phyloP scores from a whole-genome alignment of 2,888 invertebrate species.

The Ferrisia virgata region DNA sequence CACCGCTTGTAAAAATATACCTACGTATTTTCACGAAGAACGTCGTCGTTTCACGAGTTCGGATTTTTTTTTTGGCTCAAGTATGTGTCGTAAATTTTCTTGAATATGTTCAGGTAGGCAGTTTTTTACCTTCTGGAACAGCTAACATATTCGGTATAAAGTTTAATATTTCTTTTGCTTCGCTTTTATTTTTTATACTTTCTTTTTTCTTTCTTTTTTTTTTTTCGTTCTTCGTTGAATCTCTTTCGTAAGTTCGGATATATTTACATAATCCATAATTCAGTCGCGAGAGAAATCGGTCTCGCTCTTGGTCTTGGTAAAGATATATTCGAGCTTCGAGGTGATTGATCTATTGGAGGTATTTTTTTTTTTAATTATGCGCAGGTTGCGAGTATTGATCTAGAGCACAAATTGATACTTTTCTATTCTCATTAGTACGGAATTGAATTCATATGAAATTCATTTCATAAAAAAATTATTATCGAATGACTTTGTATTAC shows the following conservation, averaged over 20 bases:
- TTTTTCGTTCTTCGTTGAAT: not conserved
- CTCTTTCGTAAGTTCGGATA: not conserved
- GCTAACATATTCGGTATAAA: slow-evolving; percentile 4
- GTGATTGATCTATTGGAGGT: not conserved
- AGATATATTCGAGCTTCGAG: not conserved
- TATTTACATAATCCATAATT: slow-evolving; percentile 10
- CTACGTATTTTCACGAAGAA: not conserved
- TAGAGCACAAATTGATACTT: no score
- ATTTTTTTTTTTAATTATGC: no score
- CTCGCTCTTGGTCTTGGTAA: no score
- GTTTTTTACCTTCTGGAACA: not conserved
- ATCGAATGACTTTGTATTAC: no score
- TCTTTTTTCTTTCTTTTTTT: not conserved
- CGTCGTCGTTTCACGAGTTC: not conserved
- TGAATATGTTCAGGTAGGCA: not conserved
- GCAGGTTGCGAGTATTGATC: no score
- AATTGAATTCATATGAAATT: no score
- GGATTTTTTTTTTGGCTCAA: slow-evolving; percentile 11
- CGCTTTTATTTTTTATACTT: not conserved
- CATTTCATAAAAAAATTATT: no score
- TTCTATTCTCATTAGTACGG: no score
- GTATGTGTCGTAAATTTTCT: slow-evolving; percentile 11
- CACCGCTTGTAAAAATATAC: no score
- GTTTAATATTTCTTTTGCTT: not conserved
- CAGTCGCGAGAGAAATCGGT: not conserved